A percentile compares a stretch with the other conserved stretches of the same genome.
Conservation (phyloP, 1,140 invertebrate species). For the Luehdorfia chinensis region DNA sequence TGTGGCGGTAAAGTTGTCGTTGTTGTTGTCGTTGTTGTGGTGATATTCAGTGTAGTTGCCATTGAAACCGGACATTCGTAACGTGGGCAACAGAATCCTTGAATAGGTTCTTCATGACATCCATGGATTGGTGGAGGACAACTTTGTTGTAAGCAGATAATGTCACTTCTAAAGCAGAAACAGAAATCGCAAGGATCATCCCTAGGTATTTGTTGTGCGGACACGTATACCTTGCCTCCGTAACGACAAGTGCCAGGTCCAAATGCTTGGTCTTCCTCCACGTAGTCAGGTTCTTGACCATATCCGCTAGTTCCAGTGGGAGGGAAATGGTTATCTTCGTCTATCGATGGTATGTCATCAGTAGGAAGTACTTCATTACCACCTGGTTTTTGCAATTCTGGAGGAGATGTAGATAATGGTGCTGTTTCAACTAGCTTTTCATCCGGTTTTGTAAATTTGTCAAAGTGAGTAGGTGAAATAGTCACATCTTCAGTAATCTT, state of each 20-base stretch:
- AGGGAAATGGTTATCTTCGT: constrained; percentile 56
- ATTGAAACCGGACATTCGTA: constrained; percentile 95
- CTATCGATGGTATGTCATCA: constrained; percentile 48
- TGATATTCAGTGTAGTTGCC: constrained; percentile 86
- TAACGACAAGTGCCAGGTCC: constrained; percentile 94
- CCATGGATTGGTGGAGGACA: constrained; percentile 95
- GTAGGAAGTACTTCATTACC: constrained; percentile 40
- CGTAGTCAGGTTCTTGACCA: constrained; percentile 81
- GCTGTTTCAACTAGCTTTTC: constrained; percentile 32
- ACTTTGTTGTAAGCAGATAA: constrained; percentile 96
- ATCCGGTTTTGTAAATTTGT: constrained; percentile 36
- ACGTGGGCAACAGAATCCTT: constrained; percentile 95
- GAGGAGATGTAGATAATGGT: constrained; percentile 21
- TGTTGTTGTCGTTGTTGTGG: constrained; percentile 90
- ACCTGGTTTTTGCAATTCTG: constrained; percentile 46
- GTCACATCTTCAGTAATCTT: constrained; percentile 35
- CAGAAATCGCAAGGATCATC: constrained; percentile 97
- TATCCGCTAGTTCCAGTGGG: constrained; percentile 68
- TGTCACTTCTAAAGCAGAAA: constrained; percentile 97
- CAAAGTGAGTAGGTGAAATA: constrained; percentile 23
- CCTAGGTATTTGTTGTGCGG: constrained; percentile 95
- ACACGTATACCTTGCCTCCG: constrained; percentile 94
- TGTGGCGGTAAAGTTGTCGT: constrained; percentile 91
- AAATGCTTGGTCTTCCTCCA: constrained; percentile 85
- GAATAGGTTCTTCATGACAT: constrained; percentile 93